phyloP scores from a whole-genome alignment of 2,797 vertebrate species.

The Characodon lateralis region DNA sequence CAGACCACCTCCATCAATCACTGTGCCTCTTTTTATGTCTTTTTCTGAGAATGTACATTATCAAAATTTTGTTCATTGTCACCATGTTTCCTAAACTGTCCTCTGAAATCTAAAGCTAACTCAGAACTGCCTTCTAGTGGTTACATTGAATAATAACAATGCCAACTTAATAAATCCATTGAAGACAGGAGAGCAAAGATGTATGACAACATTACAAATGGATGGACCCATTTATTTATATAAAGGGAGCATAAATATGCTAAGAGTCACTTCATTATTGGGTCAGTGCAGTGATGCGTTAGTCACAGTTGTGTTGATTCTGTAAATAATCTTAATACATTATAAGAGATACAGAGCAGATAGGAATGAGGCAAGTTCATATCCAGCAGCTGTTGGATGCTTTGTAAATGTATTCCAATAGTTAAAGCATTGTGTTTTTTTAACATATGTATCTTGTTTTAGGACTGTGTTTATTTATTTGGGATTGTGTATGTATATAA shows the following conservation, averaged over 20 bases:
- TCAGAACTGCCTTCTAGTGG: background rate
- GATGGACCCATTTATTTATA: background rate
- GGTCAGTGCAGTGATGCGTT: background rate
- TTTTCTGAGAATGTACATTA: background rate
- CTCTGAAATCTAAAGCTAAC: background rate
- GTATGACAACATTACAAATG: background rate
- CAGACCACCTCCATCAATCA: background rate
- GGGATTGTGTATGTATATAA: background rate
- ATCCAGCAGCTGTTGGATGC: background rate
- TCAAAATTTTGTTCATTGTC: background rate
- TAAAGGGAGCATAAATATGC: background rate
- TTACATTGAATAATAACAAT: background rate
- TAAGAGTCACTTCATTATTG: background rate
- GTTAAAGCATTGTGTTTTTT: background rate
- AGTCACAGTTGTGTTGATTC: background rate
- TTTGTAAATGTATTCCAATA: background rate
- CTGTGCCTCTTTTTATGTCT: background rate
- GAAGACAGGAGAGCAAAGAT: background rate
- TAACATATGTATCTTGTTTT: no score
- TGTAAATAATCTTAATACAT: background rate
- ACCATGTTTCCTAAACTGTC: background rate
- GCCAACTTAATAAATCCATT: background rate
- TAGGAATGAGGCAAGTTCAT: background rate
- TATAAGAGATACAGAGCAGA: background rate
- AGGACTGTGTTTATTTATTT: no score